phyloP scores from a whole-genome alignment of 1,140 invertebrate species.

The Caenorhabditis briggsae region DNA sequence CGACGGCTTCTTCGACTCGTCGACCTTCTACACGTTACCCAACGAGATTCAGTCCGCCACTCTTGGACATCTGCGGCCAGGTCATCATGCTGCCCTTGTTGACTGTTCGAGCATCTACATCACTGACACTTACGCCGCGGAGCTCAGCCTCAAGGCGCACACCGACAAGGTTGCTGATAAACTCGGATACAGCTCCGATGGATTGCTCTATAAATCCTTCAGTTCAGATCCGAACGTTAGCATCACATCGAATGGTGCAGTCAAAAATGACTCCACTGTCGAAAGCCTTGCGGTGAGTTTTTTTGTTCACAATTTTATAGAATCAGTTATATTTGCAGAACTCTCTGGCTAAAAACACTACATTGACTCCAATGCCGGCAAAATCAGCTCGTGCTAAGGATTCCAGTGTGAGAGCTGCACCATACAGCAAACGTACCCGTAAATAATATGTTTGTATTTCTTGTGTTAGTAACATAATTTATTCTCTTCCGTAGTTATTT shows the following conservation, averaged over 20 bases:
- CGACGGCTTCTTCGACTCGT: not conserved
- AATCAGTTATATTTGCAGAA: not conserved
- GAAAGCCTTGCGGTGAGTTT: not conserved
- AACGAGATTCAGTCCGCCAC: not conserved
- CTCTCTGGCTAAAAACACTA: not conserved
- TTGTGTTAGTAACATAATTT: too few relatives aligned
- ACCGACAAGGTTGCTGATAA: not conserved
- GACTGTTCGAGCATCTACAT: constrained; percentile 5
- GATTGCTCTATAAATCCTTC: not conserved
- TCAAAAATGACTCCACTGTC: not conserved
- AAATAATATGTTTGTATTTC: not conserved
- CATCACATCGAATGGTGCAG: not conserved
- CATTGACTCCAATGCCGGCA: not conserved
- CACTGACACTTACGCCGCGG: not conserved
- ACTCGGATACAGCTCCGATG: not conserved
- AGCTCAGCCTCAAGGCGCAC: not conserved
- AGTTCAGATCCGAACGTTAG: not conserved
- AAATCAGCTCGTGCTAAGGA: not conserved
- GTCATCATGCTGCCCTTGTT: not conserved
- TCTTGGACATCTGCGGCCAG: constrained; percentile 20
- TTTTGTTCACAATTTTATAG: not conserved
- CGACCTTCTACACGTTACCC: constrained; percentile 14
- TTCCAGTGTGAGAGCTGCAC: too few relatives aligned
- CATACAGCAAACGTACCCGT: not conserved
- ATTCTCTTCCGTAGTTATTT: too few relatives aligned